A percentile compares a stretch with the other conserved stretches of the same genome.
Conservation (phyloP, 2,888 invertebrate species). For the Lycocerus yunnanus region DNA sequence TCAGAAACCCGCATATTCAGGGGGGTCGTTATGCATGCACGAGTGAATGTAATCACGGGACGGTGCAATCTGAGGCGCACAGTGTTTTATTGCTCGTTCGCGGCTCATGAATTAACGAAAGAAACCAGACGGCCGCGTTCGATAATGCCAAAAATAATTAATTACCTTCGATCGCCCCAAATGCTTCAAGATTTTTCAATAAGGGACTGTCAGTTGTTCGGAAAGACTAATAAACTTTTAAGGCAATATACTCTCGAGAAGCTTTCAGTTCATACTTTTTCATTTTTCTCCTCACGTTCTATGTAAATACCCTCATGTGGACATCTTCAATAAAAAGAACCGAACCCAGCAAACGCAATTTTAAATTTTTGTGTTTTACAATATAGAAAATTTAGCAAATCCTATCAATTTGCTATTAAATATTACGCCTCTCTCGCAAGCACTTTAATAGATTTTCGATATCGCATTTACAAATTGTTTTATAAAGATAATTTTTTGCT, state of each 20-base stretch:
- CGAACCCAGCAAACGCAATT: background rate
- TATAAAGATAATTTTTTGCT: background rate
- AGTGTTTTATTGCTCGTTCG: conserved; percentile 58
- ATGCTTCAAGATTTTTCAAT: conserved; percentile 68
- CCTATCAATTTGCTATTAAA: no score
- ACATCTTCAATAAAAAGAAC: background rate
- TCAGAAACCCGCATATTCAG: conserved; percentile 32
- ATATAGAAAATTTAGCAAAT: background rate
- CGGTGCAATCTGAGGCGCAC: conserved; percentile 44
- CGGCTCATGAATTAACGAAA: conserved; percentile 71
- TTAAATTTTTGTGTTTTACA: background rate
- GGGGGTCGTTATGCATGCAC: conserved; percentile 48
- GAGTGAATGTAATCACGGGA: conserved; percentile 49
- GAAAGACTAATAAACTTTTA: conserved; percentile 52
- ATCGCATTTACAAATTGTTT: background rate
- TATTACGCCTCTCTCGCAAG: no score
- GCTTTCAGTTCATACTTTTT: conserved; percentile 21
- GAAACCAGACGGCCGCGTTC: conserved; percentile 65
- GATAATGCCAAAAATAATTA: conserved; percentile 76
- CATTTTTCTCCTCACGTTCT: conserved; percentile 19
- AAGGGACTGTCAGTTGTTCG: conserved; percentile 52
- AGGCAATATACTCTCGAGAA: conserved; percentile 36
- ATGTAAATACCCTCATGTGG: conserved; percentile 21
- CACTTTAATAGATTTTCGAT: background rate
- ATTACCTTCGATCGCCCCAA: conserved; percentile 70